Conservation (phyloP, 2,113 vertebrate species). For the Camarhynchus parvulus region DNA sequence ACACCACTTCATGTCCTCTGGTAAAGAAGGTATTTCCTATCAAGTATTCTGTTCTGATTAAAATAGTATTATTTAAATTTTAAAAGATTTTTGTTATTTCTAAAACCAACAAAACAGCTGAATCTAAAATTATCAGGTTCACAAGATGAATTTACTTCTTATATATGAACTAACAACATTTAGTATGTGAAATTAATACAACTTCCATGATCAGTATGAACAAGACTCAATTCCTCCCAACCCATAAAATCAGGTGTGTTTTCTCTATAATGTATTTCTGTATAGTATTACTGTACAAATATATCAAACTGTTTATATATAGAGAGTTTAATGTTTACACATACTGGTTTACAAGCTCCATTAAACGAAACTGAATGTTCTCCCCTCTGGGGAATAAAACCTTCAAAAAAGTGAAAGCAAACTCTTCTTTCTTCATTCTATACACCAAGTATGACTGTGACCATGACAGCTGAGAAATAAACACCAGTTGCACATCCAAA, state of each 20-base stretch:
- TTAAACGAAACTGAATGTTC: neutral
- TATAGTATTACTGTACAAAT: neutral
- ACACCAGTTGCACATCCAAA: neutral
- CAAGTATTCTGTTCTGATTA: neutral
- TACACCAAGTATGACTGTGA: neutral
- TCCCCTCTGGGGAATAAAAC: neutral
- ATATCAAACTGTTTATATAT: neutral
- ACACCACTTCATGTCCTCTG: neutral
- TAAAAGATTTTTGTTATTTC: neutral
- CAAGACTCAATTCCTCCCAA: neutral
- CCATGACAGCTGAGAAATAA: neutral
- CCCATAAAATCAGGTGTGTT: neutral
- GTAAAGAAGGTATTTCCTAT: neutral
- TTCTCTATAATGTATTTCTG: neutral
- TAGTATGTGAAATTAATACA: neutral
- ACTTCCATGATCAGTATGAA: neutral
- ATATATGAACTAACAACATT: neutral
- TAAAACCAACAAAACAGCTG: neutral
- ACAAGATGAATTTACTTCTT: neutral
- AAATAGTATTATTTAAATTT: neutral
- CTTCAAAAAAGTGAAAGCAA: neutral
- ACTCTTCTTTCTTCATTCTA: neutral
- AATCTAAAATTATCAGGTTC: neutral
- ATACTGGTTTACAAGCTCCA: neutral
- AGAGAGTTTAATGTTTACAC: neutral